Conservation (phyloP, 1,140 invertebrate species). For the Formica exsecta region DNA sequence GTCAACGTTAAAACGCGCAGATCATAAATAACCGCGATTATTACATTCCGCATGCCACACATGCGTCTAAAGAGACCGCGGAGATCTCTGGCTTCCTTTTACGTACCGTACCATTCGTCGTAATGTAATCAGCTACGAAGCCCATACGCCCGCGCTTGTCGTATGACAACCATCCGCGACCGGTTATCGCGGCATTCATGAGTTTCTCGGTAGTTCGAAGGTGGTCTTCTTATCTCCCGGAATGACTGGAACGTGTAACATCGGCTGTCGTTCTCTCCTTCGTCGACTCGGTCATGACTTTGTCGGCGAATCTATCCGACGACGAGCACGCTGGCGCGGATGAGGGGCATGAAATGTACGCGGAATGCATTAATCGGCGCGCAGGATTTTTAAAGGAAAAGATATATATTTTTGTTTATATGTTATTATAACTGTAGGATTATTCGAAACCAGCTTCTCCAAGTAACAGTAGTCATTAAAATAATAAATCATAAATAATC, state of each 20-base stretch:
- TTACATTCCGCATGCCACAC: slow-evolving; percentile 6
- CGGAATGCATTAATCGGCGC: slow-evolving; percentile 38
- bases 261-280: slow-evolving; percentile 47
- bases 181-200: slow-evolving; percentile 64
- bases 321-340: slow-evolving; percentile 20
- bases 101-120: slow-evolving; percentile 8
- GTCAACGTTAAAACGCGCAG: slow-evolving; percentile 5
- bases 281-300: slow-evolving; percentile 12
- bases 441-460: not conserved
- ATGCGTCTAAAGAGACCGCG: not conserved
- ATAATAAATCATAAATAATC: too few species aligned
- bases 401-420: not conserved
- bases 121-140: slow-evolving; percentile 8
- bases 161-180: slow-evolving; percentile 15
- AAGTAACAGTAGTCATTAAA: not conserved
- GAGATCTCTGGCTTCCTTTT: slow-evolving; percentile 12
- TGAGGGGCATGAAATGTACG: slow-evolving; percentile 38
- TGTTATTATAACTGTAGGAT: not conserved
- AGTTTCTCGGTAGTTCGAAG: slow-evolving; percentile 67
- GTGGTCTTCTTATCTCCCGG: slow-evolving; percentile 65
- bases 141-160: slow-evolving; percentile 44
- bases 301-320: slow-evolving; percentile 23
- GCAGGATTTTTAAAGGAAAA: not conserved
- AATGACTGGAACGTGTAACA: slow-evolving; percentile 45
- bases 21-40: slow-evolving; percentile 11